Base-by-base conservation (phyloP, 2,888 invertebrate genomes). In the Acrobasis consociella region DNA sequence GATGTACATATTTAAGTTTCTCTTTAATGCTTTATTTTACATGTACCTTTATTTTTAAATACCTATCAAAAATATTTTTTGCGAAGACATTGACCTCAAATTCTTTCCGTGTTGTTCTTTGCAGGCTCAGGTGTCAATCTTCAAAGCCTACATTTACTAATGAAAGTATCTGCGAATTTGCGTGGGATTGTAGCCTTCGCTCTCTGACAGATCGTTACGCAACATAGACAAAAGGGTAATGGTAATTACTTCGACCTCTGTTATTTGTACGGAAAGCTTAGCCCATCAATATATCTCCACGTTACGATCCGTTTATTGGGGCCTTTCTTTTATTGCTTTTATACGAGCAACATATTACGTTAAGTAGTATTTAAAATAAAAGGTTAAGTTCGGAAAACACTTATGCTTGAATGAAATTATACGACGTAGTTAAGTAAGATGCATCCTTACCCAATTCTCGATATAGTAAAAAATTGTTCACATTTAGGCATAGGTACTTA, bases 191-290 rank as follows among this genome's bases (percentile, higher is more conserved):
- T 42, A 56, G 22, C 56, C 56, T 56, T 42, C 42, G 42, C 13
- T 55, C 15, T 17, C 42, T 42, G 56, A 42, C 17, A 42, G 56
- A 42, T 17, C 22, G 42, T 60, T 60, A 60, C 38, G 51, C 60
- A 60, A 60, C 60, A 38, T 59, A 38, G 50, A 60, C 51, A 52
- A 60, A 60, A 60, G 60, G 60, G 60, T 60, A 51, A 51, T 51
- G 60, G 60, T 60, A 60, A 60, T 60, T 60, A 51, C 60, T 60
- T 60, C 60, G 42, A 51, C 60, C 60, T 60, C 39, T 60, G 60
- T 60, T 50, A 50, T 37, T 60, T 42, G 51, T 49, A 49, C 49
- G 50, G 46, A 49, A 59, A 37, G 58, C 58, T 59, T 59, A 59
- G 22, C 60, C 22, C 60, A 39, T 60, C 60, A 51, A 60, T 60